A percentile compares a stretch with the other conserved stretches of the same genome.
Conservation (phyloP, 2,113 vertebrate species). For the Stercorarius parasiticus region DNA sequence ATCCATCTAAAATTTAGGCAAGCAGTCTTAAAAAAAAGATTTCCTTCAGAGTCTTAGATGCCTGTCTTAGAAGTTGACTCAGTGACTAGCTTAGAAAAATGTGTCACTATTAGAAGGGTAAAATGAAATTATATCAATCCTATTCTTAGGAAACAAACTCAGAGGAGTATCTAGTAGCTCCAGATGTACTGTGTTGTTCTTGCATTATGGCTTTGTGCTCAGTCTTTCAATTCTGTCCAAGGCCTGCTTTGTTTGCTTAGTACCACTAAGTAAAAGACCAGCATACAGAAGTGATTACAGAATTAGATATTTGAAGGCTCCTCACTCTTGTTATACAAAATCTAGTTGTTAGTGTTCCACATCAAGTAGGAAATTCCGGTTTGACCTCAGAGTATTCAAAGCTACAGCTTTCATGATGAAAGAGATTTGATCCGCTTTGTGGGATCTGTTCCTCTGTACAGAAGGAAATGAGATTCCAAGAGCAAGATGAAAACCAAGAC, state of each 20-base stretch:
- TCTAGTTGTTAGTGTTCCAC: not conserved
- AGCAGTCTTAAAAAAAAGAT: not conserved
- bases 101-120: not conserved
- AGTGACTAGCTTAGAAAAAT: not conserved
- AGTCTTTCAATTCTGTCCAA: not conserved
- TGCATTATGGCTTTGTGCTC: not conserved
- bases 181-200: not conserved
- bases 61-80: not conserved
- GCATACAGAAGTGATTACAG: not conserved
- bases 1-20: not conserved
- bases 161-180: not conserved
- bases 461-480: not conserved
- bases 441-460: not conserved
- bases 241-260: not conserved
- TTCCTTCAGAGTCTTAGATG: not conserved
- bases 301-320: not conserved
- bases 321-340: not conserved
- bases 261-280: not conserved
- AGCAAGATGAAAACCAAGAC: not conserved
- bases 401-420: not conserved
- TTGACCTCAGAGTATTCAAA: not conserved
- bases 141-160: not conserved
- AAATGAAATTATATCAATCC: not conserved
- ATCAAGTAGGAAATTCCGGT: not conserved
- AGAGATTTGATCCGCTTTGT: fast-evolving